Conservation (phyloP, 2,113 vertebrate genomes). For the Sphaerodactylus townsendi region DNA sequence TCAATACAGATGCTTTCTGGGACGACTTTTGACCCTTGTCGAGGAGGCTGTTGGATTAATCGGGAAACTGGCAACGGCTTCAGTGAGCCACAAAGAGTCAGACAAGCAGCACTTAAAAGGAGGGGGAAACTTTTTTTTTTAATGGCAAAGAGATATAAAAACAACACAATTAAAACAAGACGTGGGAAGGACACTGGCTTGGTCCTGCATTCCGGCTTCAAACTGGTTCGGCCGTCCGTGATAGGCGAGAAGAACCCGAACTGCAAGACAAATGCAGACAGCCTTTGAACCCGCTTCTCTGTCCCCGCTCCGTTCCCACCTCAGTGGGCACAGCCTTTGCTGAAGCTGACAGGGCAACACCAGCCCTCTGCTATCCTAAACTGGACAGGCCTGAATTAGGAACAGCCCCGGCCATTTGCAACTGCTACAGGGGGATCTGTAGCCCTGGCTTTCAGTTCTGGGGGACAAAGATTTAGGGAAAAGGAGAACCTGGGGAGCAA, state of each 20-base stretch:
- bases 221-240: fast-evolving
- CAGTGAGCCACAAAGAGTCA: fast-evolving
- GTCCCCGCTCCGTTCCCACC: fast-evolving
- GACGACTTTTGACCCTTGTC: not conserved
- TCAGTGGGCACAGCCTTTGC: too few species aligned
- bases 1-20: not conserved
- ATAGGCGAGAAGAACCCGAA: fast-evolving
- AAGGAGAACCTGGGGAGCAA: not conserved
- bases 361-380: not conserved
- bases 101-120: fast-evolving
- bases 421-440: not conserved
- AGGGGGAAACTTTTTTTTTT: constrained; percentile 39
- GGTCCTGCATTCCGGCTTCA: fast-evolving
- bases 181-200: fast-evolving
- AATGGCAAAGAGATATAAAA: constrained; percentile 43
- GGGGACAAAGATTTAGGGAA: not conserved
- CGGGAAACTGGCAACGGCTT: fast-evolving
- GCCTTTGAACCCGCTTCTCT: not conserved
- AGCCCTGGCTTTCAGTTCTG: not conserved
- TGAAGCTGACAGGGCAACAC: not conserved
- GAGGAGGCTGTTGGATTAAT: not conserved
- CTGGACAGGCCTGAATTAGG: not conserved
- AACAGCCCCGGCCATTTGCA: not conserved
- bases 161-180: fast-evolving
- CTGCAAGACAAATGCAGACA: not conserved